Evolutionary conservation across 2,113 vertebrate genomes (phyloP).

Genomic region (Emydura subglobosa): DNA sequence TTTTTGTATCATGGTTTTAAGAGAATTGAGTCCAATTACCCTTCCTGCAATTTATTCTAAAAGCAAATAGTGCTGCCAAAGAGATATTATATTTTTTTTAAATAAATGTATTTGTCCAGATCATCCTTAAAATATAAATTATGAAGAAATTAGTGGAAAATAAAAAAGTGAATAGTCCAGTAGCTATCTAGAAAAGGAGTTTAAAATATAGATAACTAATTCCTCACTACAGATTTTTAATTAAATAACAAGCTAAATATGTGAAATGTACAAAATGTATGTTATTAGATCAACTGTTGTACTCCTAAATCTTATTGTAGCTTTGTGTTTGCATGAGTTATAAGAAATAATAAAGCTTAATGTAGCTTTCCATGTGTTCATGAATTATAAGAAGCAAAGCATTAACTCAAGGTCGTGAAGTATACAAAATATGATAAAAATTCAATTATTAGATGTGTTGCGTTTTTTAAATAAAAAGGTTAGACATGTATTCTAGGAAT

Average conservation of each 20-base stretch:
- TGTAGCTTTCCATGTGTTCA: neutral
- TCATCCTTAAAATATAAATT: neutral
- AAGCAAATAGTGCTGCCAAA: neutral
- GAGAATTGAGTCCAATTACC: neutral
- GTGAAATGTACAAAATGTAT: neutral
- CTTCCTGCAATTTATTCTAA: neutral
- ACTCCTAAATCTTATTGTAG: conserved; percentile 9
- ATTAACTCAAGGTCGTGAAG: conserved; percentile 4
- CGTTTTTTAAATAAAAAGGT: conserved; percentile 67
- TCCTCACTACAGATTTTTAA: neutral
- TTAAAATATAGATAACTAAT: neutral
- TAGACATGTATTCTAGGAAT: conserved; percentile 80
- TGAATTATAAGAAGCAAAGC: conserved; percentile 23
- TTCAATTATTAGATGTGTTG: conserved; percentile 56
- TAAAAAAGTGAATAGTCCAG: neutral
- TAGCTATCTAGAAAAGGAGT: neutral
- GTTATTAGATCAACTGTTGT: neutral
- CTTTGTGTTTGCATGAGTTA: neutral
- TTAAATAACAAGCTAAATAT: neutral
- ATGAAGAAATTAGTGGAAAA: neutral
- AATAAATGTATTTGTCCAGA: neutral
- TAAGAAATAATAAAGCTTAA: conserved; percentile 29
- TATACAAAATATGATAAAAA: conserved; percentile 46
- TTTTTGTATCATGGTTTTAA: neutral
- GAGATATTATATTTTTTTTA: rapidly evolving